Base-by-base conservation (phyloP, 1,140 invertebrate genomes). In the Eriosoma lanigerum region DNA sequence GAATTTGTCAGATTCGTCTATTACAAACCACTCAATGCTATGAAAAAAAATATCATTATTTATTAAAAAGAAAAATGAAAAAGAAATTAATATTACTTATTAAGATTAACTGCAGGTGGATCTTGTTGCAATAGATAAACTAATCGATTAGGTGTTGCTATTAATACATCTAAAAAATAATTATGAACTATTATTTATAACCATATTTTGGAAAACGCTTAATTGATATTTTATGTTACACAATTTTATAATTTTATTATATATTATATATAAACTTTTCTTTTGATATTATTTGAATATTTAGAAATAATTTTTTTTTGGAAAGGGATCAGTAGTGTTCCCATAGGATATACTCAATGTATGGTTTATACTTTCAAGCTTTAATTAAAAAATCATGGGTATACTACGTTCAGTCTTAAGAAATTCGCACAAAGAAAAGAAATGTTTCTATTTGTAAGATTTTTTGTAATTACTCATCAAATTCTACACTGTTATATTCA, bases 81-180 rank as follows among this genome's bases (percentile, higher is more conserved):
- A 44, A 8, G 5, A n/a, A n/a, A n/a, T n/a, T n/a, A n/a, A n/a
- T n/a, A n/a, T 88, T 89, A 94, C 93, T 91, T 93, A 50, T 89
- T 89, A 52, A 97, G 87, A 66, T 87, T 89, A 64, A 97, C 89
- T 0, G 89, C 87, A 32, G 92, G 89, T 64, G 92, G 91, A 72
- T 97, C 92, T 85, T 94, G 91, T 84, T 93, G 92, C 48, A 98
- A 85, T 66, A n/a, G n/a, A n/a, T n/a, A n/a, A n/a, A n/a, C n/a
- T n/a, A n/a, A n/a, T n/a, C n/a, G n/a, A n/a, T n/a, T n/a, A n/a
- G 97, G 98, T 10, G 97, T 99, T 58, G 96, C 96, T 48, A 99
- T 93, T 8, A 99, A 87, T 84, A 99, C 93, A 90, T 99, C 95
- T 92, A 85, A 75, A 89, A 29, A 26, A 70, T 46, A 44, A 44